Conservation (phyloP, 2,113 vertebrate genomes). For the Edolisoma coerulescens region DNA sequence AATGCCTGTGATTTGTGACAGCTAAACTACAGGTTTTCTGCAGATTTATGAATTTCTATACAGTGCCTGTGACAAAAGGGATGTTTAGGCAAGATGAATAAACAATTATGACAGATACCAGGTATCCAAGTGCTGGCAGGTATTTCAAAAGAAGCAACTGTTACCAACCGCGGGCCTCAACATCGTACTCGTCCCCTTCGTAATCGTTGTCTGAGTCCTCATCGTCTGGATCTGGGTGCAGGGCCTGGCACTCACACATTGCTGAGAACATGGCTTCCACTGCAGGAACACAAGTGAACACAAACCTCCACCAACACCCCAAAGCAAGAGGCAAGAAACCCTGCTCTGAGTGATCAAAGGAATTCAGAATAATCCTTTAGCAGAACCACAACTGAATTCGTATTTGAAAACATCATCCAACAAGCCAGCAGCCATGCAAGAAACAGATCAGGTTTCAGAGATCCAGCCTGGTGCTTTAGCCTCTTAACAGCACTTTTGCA, state of each 20-base stretch:
- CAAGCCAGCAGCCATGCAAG: not conserved
- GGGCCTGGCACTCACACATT: slow-evolving; percentile 96
- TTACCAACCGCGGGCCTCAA: slow-evolving; percentile 89
- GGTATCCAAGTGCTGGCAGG: not conserved
- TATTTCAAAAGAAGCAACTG: not conserved
- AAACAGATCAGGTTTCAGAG: not conserved
- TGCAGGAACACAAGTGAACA: slow-evolving; percentile 24
- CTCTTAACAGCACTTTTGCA: not conserved
- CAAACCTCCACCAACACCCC: not conserved
- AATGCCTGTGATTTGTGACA: not conserved
- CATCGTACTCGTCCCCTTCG: slow-evolving; percentile 91
- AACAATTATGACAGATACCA: not conserved
- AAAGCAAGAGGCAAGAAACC: not conserved
- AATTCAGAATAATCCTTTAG: not conserved
- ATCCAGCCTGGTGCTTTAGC: not conserved
- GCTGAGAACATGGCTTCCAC: slow-evolving; percentile 95
- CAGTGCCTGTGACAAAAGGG: not conserved
- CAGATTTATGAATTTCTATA: not conserved
- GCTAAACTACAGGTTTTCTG: not conserved
- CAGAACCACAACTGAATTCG: not conserved
- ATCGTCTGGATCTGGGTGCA: slow-evolving; percentile 94
- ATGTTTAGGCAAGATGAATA: not conserved
- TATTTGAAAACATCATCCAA: not conserved
- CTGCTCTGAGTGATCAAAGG: rapidly evolving
- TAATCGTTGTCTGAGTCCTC: slow-evolving; percentile 89